Conservation (phyloP, 2,888 invertebrate species). For the Plagodis dolabraria region DNA sequence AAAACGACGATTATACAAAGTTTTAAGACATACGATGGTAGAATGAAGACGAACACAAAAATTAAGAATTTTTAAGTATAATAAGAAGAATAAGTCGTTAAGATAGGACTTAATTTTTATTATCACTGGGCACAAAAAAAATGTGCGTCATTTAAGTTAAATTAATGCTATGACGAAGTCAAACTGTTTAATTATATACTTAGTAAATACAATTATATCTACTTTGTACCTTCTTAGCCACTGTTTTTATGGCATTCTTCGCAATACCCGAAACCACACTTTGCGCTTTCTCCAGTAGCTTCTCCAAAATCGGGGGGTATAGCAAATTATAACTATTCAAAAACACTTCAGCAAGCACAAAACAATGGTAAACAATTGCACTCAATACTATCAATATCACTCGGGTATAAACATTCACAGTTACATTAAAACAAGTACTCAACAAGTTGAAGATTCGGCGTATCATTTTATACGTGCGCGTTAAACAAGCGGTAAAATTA, state of each 20-base stretch:
- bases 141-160: too few relatives aligned
- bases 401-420: constrained; percentile 61
- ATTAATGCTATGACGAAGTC: too few relatives aligned
- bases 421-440: constrained; percentile 57
- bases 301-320: constrained; percentile 67
- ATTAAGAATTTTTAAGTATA: too few relatives aligned
- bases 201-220: background rate
- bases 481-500: constrained; percentile 21
- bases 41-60: too few relatives aligned
- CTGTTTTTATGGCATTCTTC: constrained; percentile 42
- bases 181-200: background rate
- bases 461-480: constrained; percentile 50
- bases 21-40: too few relatives aligned
- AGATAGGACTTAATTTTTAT: too few relatives aligned
- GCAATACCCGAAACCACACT: constrained; percentile 38
- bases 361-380: constrained; percentile 68
- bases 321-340: constrained; percentile 67
- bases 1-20: too few relatives aligned
- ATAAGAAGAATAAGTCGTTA: too few relatives aligned
- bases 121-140: too few relatives aligned
- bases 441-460: constrained; percentile 45
- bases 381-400: constrained; percentile 64
- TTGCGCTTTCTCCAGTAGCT: constrained; percentile 46
- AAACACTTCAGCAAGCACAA: constrained; percentile 71
- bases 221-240: constrained; percentile 56